Base-by-base conservation (phyloP, 2,113 vertebrate species). In the Pteropus alecto region DNA sequence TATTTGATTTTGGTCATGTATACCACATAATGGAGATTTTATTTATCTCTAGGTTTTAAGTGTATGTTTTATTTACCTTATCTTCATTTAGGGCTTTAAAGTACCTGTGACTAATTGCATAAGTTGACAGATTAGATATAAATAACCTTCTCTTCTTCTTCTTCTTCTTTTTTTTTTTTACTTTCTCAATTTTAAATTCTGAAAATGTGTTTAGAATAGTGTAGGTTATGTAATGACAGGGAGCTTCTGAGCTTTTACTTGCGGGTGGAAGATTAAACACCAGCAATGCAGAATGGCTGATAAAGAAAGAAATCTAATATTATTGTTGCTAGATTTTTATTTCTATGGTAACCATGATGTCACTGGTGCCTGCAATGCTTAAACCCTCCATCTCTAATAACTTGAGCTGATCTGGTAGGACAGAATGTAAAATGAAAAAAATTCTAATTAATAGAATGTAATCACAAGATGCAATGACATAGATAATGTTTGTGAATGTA, bases 181-280 rank as follows among this genome's bases (percentile, higher is more conserved):
- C 9, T 6, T 89, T 92, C 74, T 93, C 73, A 91, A 91, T 79
- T 94, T 96, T 60, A 63, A 76, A 86, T 93, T 94, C 65, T 88
- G 84, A 70, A 97, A 98, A 95, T 97, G 95, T 97, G 95, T 98
- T 97, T 97, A 88, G 73, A 97, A 96, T 90, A 97, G 74, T 95
- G 87, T 93, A 97, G 91, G n/a, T 97, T 98, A 77, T 94, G 51
- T 95, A 96, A 73, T 93, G 67, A 92, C 70, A 94, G 51, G 61
- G 24, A 92, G 21, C 30, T 85, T 95, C 65, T 97, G 93, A 96
- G 95, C 43, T 96, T 94, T 96, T 92, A 96, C 77, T 63, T 4
- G 1, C 0, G 2, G 33, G 51, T 94, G 28, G 68, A 96, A 83
- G 61, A 89, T 97, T 96, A 93, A 97, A 94, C 73, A 96, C 63